Conservation (phyloP, 2,888 invertebrate genomes). For the Lepidocyrtoides sp. region DNA sequence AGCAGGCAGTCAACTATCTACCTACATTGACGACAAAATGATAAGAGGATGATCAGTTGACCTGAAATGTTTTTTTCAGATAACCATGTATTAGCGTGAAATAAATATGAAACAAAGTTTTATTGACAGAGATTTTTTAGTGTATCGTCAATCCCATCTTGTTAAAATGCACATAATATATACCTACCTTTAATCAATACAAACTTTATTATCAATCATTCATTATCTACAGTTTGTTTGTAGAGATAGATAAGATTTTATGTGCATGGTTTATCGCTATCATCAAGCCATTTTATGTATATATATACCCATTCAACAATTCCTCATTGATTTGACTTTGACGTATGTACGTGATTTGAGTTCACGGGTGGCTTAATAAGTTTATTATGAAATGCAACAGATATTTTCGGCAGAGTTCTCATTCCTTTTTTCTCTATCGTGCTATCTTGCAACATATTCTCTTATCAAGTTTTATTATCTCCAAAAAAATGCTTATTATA, state of each 20-base stretch:
- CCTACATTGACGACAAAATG: not conserved
- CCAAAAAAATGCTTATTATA: too few species aligned
- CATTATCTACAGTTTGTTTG: not conserved
- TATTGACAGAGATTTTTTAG: not conserved
- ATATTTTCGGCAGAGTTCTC: not conserved
- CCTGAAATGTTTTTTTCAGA: not conserved
- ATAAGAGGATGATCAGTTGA: not conserved
- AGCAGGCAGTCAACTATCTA: not conserved
- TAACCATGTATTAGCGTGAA: not conserved
- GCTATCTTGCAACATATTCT: not conserved
- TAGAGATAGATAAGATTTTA: not conserved
- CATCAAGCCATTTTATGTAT: not conserved
- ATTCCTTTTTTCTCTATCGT: not conserved
- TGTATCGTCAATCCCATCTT: not conserved
- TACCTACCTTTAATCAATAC: not conserved
- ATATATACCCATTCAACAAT: not conserved
- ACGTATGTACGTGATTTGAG: too few species aligned
- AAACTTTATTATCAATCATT: too few species aligned
- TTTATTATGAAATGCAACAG: not conserved
- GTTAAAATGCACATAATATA: not conserved
- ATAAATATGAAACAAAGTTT: constrained; percentile 15
- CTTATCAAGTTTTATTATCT: too few species aligned
- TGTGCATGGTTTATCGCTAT: constrained; percentile 20
- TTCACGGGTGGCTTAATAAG: too few species aligned
- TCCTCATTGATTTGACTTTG: too few species aligned